Evolutionary conservation across 2,888 invertebrate species (phyloP).

Genomic region (Yponomeuta cagnagella): DNA sequence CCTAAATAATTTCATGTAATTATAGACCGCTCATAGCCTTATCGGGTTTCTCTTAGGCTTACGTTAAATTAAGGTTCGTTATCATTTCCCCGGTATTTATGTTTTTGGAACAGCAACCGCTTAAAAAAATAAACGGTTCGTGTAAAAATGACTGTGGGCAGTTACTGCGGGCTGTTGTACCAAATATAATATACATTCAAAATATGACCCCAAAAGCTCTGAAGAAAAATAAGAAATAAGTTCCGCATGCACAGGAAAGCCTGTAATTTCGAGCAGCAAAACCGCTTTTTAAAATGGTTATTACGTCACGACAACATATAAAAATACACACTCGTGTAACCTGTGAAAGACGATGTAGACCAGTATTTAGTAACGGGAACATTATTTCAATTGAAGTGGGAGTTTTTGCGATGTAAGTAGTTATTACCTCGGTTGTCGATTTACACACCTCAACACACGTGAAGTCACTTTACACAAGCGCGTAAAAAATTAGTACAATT

Average conservation of each 20-base stretch:
- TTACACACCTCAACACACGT: not conserved
- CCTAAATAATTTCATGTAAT: not conserved
- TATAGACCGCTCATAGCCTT: not conserved
- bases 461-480: not conserved
- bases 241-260: slow-evolving; percentile 15
- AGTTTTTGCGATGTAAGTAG: slow-evolving; percentile 1
- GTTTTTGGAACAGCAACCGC: slow-evolving; percentile 7
- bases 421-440: not conserved
- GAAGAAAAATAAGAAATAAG: slow-evolving; percentile 1
- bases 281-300: slow-evolving; percentile 12
- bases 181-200: not conserved
- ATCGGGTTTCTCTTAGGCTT: not conserved
- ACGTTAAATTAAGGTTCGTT: not conserved
- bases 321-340: not conserved
- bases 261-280: slow-evolving; percentile 18
- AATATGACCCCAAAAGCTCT: not conserved
- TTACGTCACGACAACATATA: slow-evolving; percentile 13
- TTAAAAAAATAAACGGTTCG: slow-evolving; percentile 15
- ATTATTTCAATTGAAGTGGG: not conserved
- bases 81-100: not conserved
- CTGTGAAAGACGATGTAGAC: slow-evolving; percentile 24
- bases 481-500: too few species aligned
- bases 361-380: slow-evolving; percentile 11
- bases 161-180: not conserved
- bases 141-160: not conserved